A percentile compares a stretch with the other conserved stretches of the same genome.
These are phyloP conservation scores for Carlito syrichta DNA, from an alignment of 2,113 vertebrate species.

Conservation along the genomic window DNA sequence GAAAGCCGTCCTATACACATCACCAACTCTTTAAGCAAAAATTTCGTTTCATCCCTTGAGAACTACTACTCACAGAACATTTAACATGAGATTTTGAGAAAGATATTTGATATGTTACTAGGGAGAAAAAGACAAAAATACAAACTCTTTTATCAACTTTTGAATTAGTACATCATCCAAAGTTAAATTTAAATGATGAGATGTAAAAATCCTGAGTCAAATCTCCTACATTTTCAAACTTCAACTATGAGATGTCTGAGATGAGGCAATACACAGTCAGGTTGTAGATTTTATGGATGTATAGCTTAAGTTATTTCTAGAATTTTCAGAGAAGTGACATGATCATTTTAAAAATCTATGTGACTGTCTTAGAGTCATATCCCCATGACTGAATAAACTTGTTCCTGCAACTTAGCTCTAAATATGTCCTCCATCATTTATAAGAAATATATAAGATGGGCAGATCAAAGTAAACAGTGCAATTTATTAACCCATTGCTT, in stretches of 20 bases:
- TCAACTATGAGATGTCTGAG: slow-evolving; percentile 13
- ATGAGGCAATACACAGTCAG: not conserved
- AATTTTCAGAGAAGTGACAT: slow-evolving; percentile 24
- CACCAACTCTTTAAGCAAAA: slow-evolving; percentile 72
- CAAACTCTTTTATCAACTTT: slow-evolving; percentile 27
- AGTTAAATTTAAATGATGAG: slow-evolving; percentile 48
- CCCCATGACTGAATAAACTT: not conserved
- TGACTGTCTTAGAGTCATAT: slow-evolving; percentile 23
- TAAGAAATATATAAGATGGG: not conserved
- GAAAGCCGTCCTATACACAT: slow-evolving; percentile 88
- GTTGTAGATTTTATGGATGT: not conserved
- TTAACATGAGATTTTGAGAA: not conserved
- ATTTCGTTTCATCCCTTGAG: not conserved
- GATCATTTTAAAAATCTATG: not conserved
- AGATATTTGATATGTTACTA: slow-evolving; percentile 11
- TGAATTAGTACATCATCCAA: not conserved
- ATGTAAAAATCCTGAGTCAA: not conserved
- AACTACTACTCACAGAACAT: not conserved
- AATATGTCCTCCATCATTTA: slow-evolving; percentile 24
- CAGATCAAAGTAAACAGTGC: not conserved
- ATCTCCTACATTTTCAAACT: not conserved
- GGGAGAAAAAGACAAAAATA: slow-evolving; percentile 4
- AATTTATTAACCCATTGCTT: slow-evolving; percentile 29
- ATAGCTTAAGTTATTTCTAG: not conserved
- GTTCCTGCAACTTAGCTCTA: not conserved